phyloP scores from a whole-genome alignment of 2,113 vertebrate species.

The Anolis sagrei region DNA sequence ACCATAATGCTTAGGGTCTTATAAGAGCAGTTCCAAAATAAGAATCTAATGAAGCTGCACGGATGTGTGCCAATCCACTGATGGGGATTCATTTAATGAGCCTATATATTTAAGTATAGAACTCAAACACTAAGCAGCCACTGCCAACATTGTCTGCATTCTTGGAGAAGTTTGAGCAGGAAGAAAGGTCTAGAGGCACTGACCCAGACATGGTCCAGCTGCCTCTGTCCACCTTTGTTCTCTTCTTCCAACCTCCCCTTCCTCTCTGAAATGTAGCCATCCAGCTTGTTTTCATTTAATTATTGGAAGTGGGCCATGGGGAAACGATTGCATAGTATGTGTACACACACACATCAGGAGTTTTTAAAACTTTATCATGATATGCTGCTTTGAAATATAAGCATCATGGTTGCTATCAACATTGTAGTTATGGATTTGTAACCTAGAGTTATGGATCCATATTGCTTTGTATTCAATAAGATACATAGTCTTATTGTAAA shows the following conservation, averaged over 20 bases:
- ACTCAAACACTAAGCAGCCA: slow-evolving; percentile 55
- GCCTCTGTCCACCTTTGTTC: slow-evolving; percentile 50
- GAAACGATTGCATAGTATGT: neutral
- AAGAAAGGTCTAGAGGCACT: slow-evolving; percentile 55
- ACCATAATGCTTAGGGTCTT: neutral
- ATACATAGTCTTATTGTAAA: too few species aligned
- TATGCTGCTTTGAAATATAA: neutral
- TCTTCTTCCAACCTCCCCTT: slow-evolving; percentile 40
- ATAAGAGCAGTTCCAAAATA: neutral
- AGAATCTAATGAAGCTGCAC: neutral
- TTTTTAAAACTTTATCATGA: neutral
- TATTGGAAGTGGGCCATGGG: slow-evolving; percentile 55
- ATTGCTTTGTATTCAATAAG: too few species aligned
- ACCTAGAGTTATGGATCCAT: too few species aligned
- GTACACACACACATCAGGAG: neutral
- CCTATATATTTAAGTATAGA: slow-evolving; percentile 45
- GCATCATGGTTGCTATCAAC: too few species aligned
- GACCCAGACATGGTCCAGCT: slow-evolving; percentile 65
- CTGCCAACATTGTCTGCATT: slow-evolving; percentile 66
- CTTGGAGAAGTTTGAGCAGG: slow-evolving; percentile 64
- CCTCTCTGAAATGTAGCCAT: slow-evolving; percentile 55
- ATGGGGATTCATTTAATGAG: slow-evolving; percentile 42
- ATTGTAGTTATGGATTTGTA: too few species aligned
- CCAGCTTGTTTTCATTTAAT: slow-evolving; percentile 79
- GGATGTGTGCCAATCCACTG: slow-evolving; percentile 50